Evolutionary conservation across 1,140 invertebrate genomes (phyloP), one percentile per base, ranked within the genome.

Genomic region (Drosophila leontia): DNA sequence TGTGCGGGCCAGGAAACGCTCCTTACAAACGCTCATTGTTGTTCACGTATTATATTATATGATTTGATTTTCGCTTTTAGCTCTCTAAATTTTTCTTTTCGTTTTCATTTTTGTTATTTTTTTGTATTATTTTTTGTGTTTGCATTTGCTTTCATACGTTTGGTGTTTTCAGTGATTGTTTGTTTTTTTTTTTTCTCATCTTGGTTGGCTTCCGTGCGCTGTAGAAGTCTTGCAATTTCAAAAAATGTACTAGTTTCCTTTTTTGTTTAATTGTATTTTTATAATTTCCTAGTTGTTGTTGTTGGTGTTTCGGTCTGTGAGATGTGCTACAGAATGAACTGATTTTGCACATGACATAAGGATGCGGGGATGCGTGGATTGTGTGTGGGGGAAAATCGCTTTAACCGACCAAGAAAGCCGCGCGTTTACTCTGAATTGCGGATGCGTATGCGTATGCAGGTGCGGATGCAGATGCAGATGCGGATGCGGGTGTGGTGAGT

Each of bases 281-380:
- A 90, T 90, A 90, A 91, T 90, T 90, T 90, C 81, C 85, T 90
- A 90, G 86, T 88, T 72, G 63, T 83, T 81, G 65, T 63, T 80
- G 68, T 68, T 79, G 71, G 59, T 70, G 47, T 61, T 63, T 68
- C 81, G 68, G 60, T 79, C 64, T 83, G 78, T 84, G 59, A 50
- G 55, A 67, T 68, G 63, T 76, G 69, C 58, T 45, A 50, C 47
- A 59, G 75, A 37, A 59, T 78, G 53, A 55, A 45, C 47, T 47
- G 60, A 56, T 68, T 50, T 47, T 53, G 75, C 74, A 60, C 76
- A 74, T 63, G 57, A 37, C 41, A 74, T 59, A 42, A 61, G 39
- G 47, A 44, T 62, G 57, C 26, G 32, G 47, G 42, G 57, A 53
- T 75, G 71, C 42, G 69, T 48, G 41, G 42, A 8, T 50, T 64